phyloP scores from a whole-genome alignment of 2,888 invertebrate species.

The Melanostoma scalare region DNA sequence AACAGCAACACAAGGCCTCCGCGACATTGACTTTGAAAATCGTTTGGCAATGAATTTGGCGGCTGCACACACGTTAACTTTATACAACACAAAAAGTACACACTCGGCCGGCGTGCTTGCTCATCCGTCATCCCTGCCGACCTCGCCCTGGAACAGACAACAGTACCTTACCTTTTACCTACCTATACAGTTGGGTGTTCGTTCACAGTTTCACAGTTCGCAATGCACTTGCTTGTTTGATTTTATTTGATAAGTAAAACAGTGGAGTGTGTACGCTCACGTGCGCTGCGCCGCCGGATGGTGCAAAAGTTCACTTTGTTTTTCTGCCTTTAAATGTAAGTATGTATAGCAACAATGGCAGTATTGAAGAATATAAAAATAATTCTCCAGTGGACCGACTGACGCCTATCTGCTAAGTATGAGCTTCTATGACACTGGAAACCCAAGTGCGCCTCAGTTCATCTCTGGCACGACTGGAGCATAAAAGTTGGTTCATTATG shows the following conservation, averaged over 20 bases:
- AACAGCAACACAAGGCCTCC: constrained; percentile 79
- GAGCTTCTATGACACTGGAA: constrained; percentile 79
- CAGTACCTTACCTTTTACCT: too few relatives aligned
- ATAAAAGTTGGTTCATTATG: constrained; percentile 33
- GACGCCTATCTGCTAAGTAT: constrained; percentile 74
- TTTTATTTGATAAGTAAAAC: constrained; percentile 64
- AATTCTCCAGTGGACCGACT: constrained; percentile 27
- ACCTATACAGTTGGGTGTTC: neutral
- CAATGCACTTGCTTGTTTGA: constrained; percentile 46
- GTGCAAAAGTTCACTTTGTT: constrained; percentile 59
- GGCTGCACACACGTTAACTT: constrained; percentile 49
- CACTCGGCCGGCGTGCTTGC: constrained; percentile 21
- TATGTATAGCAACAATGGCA: constrained; percentile 27
- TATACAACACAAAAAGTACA: constrained; percentile 22
- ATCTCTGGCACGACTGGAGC: constrained; percentile 73
- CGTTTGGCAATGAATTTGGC: constrained; percentile 77
- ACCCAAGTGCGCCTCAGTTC: constrained; percentile 82
- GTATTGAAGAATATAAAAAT: constrained; percentile 29
- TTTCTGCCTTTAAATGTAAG: constrained; percentile 64
- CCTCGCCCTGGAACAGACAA: constrained; percentile 19
- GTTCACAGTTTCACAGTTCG: neutral
- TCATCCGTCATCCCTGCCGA: constrained; percentile 39
- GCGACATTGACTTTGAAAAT: constrained; percentile 80
- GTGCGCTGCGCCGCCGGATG: neutral
- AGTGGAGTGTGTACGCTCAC: constrained; percentile 15